These are phyloP conservation scores for Ormyrus pomaceus DNA, from an alignment of 2,888 invertebrate species.

Conservation along the genomic window DNA sequence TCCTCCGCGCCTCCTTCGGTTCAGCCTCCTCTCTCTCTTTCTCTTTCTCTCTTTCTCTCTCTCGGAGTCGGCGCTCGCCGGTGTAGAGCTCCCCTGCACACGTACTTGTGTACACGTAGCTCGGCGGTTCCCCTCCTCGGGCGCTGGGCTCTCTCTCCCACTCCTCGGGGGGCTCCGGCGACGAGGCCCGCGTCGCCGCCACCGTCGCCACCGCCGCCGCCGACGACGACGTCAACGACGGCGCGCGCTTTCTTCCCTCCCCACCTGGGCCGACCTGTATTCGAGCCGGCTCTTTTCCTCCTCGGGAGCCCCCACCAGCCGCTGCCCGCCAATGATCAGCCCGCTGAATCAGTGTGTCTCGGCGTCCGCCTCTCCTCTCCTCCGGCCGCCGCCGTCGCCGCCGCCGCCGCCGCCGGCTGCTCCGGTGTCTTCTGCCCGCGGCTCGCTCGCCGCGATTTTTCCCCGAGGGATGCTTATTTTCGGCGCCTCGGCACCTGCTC, in stretches of 20 bases:
- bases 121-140: slow-evolving; percentile 38
- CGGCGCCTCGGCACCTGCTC: too few relatives aligned
- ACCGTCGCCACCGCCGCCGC: slow-evolving; percentile 59
- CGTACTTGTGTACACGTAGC: not conserved
- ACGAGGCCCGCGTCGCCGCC: slow-evolving; percentile 13
- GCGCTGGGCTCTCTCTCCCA: slow-evolving; percentile 43
- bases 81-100: slow-evolving; percentile 4
- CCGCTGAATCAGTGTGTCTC: slow-evolving; percentile 68
- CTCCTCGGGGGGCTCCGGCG: slow-evolving; percentile 36
- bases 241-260: slow-evolving; percentile 52
- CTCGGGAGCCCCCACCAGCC: slow-evolving; percentile 37
- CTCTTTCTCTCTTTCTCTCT: slow-evolving; percentile 28
- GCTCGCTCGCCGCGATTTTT: not conserved
- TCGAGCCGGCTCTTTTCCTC: slow-evolving; percentile 50
- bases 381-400: not conserved
- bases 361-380: slow-evolving; percentile 57
- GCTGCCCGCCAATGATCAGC: slow-evolving; percentile 74
- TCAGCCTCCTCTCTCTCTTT: slow-evolving; percentile 58
- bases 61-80: slow-evolving; percentile 24
- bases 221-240: slow-evolving; percentile 65
- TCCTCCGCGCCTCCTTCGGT: slow-evolving; percentile 63
- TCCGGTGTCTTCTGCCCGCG: slow-evolving; percentile 55
- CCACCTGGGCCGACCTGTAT: slow-evolving; percentile 60
- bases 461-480: too few relatives aligned
- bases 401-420: slow-evolving; percentile 11